Conservation (phyloP, 2,888 invertebrate genomes). For the Pyrrhosoma nymphula region DNA sequence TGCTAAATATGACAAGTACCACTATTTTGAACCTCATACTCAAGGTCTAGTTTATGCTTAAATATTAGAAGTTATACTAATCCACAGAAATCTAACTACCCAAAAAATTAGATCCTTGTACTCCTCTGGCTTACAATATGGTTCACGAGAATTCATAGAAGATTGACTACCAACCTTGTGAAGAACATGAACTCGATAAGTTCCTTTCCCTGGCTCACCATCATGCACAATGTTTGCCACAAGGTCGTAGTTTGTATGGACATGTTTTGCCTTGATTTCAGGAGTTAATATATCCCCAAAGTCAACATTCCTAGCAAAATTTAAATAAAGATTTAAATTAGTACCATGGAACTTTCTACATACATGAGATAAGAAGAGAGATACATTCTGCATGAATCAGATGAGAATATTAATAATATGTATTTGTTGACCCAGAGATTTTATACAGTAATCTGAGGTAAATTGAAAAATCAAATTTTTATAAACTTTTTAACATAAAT, state of each 20-base stretch:
- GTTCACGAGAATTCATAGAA: background rate
- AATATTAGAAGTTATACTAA: no score
- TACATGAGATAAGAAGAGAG: no score
- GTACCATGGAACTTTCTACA: background rate
- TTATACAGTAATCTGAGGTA: no score
- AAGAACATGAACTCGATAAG: conserved; percentile 95
- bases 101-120: background rate
- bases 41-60: no score
- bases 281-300: conserved; percentile 96
- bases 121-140: background rate
- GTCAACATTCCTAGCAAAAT: conserved; percentile 91
- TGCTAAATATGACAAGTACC: no score
- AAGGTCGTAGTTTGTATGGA: conserved; percentile 95
- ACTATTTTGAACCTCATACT: no score
- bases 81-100: no score
- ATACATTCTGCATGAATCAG: no score
- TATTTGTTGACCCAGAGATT: no score
- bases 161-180: conserved; percentile 81
- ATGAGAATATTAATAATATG: no score
- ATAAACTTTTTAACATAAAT: no score
- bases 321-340: conserved; percentile 67
- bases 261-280: conserved; percentile 88
- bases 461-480: no score
- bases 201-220: conserved; percentile 96
- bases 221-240: conserved; percentile 99